A percentile compares a stretch with the other conserved stretches of the same genome.
phyloP scores from a whole-genome alignment of 2,113 vertebrate genomes.

The Odobenus rosmarus region DNA sequence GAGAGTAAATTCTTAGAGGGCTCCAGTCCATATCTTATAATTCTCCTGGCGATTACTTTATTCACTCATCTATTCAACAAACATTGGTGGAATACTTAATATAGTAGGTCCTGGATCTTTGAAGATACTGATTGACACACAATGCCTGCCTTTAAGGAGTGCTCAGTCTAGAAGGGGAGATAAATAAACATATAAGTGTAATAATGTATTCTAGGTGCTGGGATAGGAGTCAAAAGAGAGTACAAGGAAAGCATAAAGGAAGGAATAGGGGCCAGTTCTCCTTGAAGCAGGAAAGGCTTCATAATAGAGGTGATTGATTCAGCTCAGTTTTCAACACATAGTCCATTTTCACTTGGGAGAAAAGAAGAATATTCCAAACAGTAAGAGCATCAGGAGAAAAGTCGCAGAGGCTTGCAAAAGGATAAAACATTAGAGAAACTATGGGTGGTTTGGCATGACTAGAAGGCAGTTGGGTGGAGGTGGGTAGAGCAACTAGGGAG shows the following conservation, averaged over 20 bases:
- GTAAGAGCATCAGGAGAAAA: background rate
- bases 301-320: background rate
- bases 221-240: background rate
- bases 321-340: background rate
- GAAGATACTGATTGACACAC: background rate
- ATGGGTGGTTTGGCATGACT: background rate
- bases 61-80: background rate
- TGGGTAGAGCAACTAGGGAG: background rate
- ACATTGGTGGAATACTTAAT: background rate
- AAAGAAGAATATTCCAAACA: background rate
- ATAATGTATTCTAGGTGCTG: background rate
- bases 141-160: background rate
- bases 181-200: background rate
- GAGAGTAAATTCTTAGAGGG: background rate
- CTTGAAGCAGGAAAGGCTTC: background rate
- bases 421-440: background rate
- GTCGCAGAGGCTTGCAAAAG: background rate
- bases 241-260: background rate
- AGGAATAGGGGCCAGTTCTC: background rate
- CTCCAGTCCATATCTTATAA: background rate
- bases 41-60: background rate
- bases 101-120: background rate
- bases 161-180: background rate
- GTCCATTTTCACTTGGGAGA: background rate
- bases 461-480: background rate